Evolutionary conservation across 2,113 vertebrate species (phyloP).

Genomic region (Gambusia holbrooki): DNA sequence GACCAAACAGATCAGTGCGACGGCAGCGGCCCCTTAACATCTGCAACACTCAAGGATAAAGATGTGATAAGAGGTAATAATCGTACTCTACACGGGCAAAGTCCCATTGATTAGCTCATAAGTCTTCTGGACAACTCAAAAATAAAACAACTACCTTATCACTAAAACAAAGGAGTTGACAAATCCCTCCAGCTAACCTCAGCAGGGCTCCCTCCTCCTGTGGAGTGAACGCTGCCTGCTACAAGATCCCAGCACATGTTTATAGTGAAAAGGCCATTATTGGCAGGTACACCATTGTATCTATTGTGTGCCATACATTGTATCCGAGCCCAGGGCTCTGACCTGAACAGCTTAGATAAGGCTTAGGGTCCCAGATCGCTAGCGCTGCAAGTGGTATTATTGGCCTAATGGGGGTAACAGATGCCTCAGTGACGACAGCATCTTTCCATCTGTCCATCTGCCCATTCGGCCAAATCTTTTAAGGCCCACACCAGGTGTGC

Average conservation of each 20-base stretch:
- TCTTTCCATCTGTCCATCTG: slow-evolving; percentile 75
- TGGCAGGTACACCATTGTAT: slow-evolving; percentile 42
- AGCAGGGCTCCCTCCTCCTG: neutral
- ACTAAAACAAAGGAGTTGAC: slow-evolving; percentile 19
- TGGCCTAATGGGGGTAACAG: slow-evolving; percentile 79
- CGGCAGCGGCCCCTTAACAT: slow-evolving; percentile 2
- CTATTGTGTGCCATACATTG: slow-evolving; percentile 46
- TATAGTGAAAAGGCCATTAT: slow-evolving; percentile 44
- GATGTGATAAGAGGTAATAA: slow-evolving; percentile 12
- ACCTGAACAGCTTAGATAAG: slow-evolving; percentile 71
- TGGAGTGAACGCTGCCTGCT: slow-evolving; percentile 6
- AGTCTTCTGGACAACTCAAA: slow-evolving; percentile 5
- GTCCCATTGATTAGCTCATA: slow-evolving; percentile 46
- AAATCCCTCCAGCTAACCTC: slow-evolving; percentile 13
- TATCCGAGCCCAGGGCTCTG: slow-evolving; percentile 43
- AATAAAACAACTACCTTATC: neutral
- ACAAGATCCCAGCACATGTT: slow-evolving; percentile 29
- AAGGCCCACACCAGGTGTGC: slow-evolving; percentile 72
- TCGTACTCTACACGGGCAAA: slow-evolving; percentile 19
- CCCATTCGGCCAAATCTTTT: slow-evolving; percentile 66
- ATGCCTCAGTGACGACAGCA: slow-evolving; percentile 77
- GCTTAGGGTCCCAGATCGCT: slow-evolving; percentile 74
- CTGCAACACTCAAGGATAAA: neutral
- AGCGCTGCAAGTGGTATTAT: slow-evolving; percentile 79
- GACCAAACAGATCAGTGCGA: slow-evolving; percentile 12